These are phyloP conservation scores for Pristionchus arcanus DNA, from an alignment of 2,888 invertebrate genomes.

Conservation along the genomic window DNA sequence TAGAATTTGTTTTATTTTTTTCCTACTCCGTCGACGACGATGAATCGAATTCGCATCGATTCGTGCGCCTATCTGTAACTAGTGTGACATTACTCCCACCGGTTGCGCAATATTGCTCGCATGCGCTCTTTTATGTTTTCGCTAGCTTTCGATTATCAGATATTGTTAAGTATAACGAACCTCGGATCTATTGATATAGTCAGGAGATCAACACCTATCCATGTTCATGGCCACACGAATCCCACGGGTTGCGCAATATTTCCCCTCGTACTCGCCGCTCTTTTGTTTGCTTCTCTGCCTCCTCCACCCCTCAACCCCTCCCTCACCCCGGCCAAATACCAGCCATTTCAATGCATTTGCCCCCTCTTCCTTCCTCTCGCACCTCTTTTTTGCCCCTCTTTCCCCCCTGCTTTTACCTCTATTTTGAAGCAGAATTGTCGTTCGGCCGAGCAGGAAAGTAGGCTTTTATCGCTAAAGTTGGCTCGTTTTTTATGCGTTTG, in stretches of 20 bases:
- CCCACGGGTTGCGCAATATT: background rate
- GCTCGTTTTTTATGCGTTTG: background rate
- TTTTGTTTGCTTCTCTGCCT: background rate
- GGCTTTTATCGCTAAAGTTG: background rate
- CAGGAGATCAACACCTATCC: background rate
- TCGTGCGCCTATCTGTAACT: background rate
- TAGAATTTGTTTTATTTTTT: no score
- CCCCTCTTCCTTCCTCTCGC: background rate
- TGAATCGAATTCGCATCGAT: background rate
- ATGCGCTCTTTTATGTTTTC: no score
- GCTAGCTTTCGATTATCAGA: no score
- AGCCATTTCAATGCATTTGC: constrained; percentile 45
- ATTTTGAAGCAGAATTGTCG: background rate
- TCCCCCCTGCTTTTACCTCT: background rate
- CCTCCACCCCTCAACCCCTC: background rate
- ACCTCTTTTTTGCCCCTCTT: background rate
- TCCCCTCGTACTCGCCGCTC: background rate
- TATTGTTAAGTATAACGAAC: no score
- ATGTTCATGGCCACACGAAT: background rate
- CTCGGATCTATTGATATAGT: no score
- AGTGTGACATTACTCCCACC: background rate
- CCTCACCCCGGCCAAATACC: constrained; percentile 14
- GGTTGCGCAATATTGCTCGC: background rate
- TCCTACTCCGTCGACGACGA: background rate
- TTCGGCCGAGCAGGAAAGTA: background rate